Evolutionary conservation across 2,888 invertebrate species (phyloP), one percentile per base, ranked within the genome.

Genomic region (Periphyllus acericola): DNA sequence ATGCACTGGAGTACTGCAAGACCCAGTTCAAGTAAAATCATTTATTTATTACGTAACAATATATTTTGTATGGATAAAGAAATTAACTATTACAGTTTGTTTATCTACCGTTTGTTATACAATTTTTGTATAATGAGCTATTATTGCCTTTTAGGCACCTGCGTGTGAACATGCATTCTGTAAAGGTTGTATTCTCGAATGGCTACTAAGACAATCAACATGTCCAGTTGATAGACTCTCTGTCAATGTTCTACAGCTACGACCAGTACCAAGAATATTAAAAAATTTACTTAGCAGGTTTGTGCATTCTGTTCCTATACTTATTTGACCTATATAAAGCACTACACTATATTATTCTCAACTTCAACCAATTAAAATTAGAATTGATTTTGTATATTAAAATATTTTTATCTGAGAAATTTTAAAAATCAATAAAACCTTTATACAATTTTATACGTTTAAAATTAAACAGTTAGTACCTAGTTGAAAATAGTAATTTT

Each of bases 151-250:
- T 80, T 92, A 97, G 98, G 98, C 98, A 86, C 97, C 97, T 83
- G 95, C 95, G 90, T 99, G 98, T 92, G 98, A 99, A 92, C 98
- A 99, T 93, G 98, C 98, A 88, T 99, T 98, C 92, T 99, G 98
- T 92, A 94, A 95, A 90, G 94, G 94, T 82, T 99, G 98, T 92
- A 99, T 99, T 90, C 96, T 96, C 89, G 97, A 98, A 92, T 99
- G 98, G 98, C 94, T 98, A 90, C 96, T 96, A 90, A 94, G 97
- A 83, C 98, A 98, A 92, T 97, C 97, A 32, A 98, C 97, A 66
- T 99, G 98, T 91, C 98, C 98, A 6, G 96, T 98, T 78, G 98
- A 99, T 92, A 94, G 98, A 85, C 97, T 96, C 91, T 94, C 96
- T 83, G 95, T 98, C 90, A 97, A 97, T 68, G 94, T 96, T n/a